These are phyloP conservation scores for Musca vetustissima DNA, from an alignment of 1,140 invertebrate species.

Conservation along the genomic window DNA sequence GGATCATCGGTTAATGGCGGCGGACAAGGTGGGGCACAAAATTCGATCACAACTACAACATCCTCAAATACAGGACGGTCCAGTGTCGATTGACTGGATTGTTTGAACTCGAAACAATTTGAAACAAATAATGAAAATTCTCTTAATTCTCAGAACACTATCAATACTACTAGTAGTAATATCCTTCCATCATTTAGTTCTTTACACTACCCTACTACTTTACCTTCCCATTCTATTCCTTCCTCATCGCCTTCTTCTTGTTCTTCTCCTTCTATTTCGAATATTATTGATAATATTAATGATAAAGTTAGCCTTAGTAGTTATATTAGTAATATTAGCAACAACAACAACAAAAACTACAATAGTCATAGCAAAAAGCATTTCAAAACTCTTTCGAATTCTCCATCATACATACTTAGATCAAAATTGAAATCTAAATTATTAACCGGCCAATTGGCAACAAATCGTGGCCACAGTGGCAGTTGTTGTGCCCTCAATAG, in stretches of 20 bases:
- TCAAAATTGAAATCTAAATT: slow-evolving; percentile 22
- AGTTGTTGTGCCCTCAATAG: background rate
- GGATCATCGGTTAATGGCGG: slow-evolving; percentile 42
- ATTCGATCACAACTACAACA: slow-evolving; percentile 27
- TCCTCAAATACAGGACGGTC: slow-evolving; percentile 30
- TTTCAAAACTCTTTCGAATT: slow-evolving; percentile 22
- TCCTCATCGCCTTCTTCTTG: background rate
- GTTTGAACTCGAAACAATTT: slow-evolving; percentile 17
- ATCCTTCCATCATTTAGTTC: too few species aligned
- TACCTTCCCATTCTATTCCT: background rate
- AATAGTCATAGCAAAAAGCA: background rate
- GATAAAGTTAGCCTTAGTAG: background rate
- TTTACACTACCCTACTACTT: too few species aligned
- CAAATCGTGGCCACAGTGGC: too few species aligned
- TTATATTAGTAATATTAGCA: background rate
- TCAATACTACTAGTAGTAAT: too few species aligned
- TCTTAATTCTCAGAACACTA: background rate
- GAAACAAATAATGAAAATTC: slow-evolving; percentile 11
- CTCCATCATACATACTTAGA: slow-evolving; percentile 10
- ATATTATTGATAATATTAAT: slow-evolving; percentile 22
- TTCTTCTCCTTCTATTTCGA: slow-evolving; percentile 14
- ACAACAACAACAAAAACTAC: background rate
- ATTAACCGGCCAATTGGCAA: background rate
- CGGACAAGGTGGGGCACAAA: slow-evolving; percentile 54
- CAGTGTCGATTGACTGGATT: slow-evolving; percentile 30